A percentile compares a stretch with the other conserved stretches of the same genome.
Evolutionary conservation across 2,113 vertebrate genomes (phyloP).

Genomic region (Lonchura striata): DNA sequence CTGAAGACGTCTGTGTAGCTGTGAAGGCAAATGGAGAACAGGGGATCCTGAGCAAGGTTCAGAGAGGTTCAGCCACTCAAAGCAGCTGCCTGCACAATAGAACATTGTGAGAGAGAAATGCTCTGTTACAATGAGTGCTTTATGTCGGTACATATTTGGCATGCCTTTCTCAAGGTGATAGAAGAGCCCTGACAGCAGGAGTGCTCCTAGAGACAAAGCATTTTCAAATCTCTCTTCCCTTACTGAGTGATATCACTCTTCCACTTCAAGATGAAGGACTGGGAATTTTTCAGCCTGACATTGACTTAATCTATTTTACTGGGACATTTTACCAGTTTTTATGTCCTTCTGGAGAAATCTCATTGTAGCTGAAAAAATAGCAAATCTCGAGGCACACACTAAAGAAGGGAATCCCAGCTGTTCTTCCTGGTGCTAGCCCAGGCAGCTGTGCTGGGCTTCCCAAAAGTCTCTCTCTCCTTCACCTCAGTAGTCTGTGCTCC

Average conservation of each 20-base stretch:
- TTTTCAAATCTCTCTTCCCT: not conserved
- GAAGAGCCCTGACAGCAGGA: not conserved
- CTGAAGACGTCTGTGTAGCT: not conserved
- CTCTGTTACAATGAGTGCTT: not conserved
- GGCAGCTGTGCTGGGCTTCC: not conserved
- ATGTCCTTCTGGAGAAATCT: not conserved
- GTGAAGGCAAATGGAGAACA: not conserved
- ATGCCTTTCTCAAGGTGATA: not conserved
- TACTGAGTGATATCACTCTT: not conserved
- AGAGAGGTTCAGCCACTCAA: not conserved
- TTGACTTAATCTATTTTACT: not conserved
- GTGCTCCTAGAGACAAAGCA: accelerated
- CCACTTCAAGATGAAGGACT: not conserved
- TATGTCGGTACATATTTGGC: accelerated
- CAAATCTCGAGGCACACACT: not conserved
- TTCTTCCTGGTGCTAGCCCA: not conserved
- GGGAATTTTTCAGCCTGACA: not conserved
- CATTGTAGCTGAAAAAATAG: not conserved
- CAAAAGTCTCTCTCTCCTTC: not conserved
- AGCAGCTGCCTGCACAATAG: not conserved
- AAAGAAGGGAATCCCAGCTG: not conserved
- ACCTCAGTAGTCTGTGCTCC: not conserved
- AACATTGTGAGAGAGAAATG: not conserved
- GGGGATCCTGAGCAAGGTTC: not conserved
- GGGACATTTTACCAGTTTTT: not conserved